phyloP scores from a whole-genome alignment of 2,113 vertebrate species.

The Hucho hucho region DNA sequence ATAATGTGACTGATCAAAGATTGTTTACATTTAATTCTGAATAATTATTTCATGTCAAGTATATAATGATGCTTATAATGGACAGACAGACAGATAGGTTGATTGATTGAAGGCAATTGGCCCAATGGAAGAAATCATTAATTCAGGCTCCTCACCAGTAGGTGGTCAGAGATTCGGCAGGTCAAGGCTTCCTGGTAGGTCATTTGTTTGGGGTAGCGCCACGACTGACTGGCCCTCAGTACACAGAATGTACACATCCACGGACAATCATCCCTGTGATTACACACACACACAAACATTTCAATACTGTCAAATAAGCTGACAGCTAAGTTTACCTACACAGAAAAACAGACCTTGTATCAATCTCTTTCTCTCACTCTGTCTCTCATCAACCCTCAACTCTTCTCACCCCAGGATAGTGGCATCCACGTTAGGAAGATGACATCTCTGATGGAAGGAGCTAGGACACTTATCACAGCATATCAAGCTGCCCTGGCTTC shows the following conservation, averaged over 20 bases:
- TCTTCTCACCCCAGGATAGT: conserved; percentile 3
- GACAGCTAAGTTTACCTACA: background rate
- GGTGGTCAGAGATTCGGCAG: conserved; percentile 22
- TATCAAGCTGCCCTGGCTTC: conserved; percentile 42
- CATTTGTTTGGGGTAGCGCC: background rate
- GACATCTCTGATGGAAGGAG: conserved; percentile 69
- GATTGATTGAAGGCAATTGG: background rate
- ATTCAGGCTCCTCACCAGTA: conserved; percentile 54
- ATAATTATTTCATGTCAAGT: no score
- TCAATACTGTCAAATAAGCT: background rate
- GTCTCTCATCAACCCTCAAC: background rate
- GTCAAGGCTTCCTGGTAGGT: conserved; percentile 20
- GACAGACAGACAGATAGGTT: background rate
- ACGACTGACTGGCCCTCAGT: background rate
- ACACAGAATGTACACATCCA: conserved; percentile 72
- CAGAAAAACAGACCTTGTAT: background rate
- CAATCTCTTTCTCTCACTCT: background rate
- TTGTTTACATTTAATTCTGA: background rate
- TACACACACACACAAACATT: background rate
- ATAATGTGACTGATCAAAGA: background rate
- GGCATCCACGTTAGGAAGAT: conserved; percentile 52
- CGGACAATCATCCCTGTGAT: conserved; percentile 9
- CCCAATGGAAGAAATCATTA: background rate
- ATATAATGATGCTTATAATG: background rate
- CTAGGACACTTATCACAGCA: conserved; percentile 23